Evolutionary conservation across 2,888 invertebrate species (phyloP), one percentile per base, ranked within the genome.

Genomic region (Odontothrips loti): DNA sequence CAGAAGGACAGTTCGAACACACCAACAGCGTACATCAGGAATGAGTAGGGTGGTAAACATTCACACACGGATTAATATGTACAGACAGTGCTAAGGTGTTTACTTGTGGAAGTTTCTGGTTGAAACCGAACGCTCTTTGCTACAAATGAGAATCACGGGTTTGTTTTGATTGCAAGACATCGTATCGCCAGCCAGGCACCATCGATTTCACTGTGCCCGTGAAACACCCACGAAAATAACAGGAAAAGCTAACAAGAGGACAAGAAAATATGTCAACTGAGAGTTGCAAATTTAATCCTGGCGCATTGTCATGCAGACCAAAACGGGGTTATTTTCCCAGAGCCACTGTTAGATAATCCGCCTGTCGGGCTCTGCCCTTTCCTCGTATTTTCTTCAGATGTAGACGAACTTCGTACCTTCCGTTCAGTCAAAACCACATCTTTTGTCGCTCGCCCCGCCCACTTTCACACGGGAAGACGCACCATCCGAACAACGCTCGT

Each of bases 111-210:
- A 58, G 17, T 20, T 17, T 17, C 6, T 58, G 1, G 20, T 17
- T 17, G n/a, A 17, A 58, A 58, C 17, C 15, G 58, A 11, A 20
- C 17, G 6, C 6, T 20, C 20, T 58, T 17, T 6, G 17, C 0
- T n/a, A 58, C n/a, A 15, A 58, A 15, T 15, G 15, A 20, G 58
- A 20, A n/a, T 1, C n/a, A 58, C 8, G 68, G 12, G 12, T 27
- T 75, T 75, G 68, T 75, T 75, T 75, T 75, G 68, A 75, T 75
- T 75, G 23, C 68, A 11, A 75, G 11, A 27, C 68, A 58, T 17
- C 6, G 58, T 43, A 43, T 43, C 34, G 58, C 17, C n/a, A 15
- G 17, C 15, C 15, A 17, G 15, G 20, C 12, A 12, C n/a, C 6
- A 17, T 58, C 58, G n/a, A 58, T 58, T 58, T 58, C n/a, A 6